Evolutionary conservation across 2,797 vertebrate genomes (phyloP), one percentile per base, ranked within the genome.

Genomic region (Pipistrellus pipistrellus): DNA sequence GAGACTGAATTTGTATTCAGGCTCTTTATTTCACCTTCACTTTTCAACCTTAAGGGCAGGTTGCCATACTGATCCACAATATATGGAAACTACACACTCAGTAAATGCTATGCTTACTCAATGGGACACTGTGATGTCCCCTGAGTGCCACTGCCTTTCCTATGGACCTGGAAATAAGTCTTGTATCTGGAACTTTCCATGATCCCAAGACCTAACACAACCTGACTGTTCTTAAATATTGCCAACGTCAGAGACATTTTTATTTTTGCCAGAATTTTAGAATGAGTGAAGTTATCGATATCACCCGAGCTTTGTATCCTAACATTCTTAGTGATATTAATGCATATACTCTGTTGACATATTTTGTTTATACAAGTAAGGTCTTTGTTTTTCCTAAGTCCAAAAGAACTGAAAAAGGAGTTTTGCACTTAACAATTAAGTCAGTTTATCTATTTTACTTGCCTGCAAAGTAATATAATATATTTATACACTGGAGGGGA

Each of bases 181-280:
- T 35, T 25, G 8, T 11, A 35, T 81, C 48, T 53, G 84, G 57
- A 53, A 72, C 62, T 77, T 91, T 72, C n/a, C 88, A 59, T 72
- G 68, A 76, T 93, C 46, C 46, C 7, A 78, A 95, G 80, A 86
- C 64, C 17, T 51, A 73, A 77, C 20, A 82, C 27, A 66, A 3
- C 55, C 21, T 88, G 30, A 21, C 25, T 57, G 68, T 90, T 94
- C 44, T 88, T 81, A 90, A 78, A 64, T 76, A 91, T 15, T 59
- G 85, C 57, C 27, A 85, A 69, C 12, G 78, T 93, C 51, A 91
- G 93, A 93, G 23, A 75, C 53, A 25, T 84, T 90, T 90, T 83
- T 66, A 59, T 69, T 95, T 90, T 91, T 76, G 23, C 3, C 38
- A 84, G 80, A 89, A 73, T 57, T 88, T 85, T 51, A 83, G n/a